Evolutionary conservation across 2,797 vertebrate genomes (phyloP).

Genomic region (Protonibea diacanthus): DNA sequence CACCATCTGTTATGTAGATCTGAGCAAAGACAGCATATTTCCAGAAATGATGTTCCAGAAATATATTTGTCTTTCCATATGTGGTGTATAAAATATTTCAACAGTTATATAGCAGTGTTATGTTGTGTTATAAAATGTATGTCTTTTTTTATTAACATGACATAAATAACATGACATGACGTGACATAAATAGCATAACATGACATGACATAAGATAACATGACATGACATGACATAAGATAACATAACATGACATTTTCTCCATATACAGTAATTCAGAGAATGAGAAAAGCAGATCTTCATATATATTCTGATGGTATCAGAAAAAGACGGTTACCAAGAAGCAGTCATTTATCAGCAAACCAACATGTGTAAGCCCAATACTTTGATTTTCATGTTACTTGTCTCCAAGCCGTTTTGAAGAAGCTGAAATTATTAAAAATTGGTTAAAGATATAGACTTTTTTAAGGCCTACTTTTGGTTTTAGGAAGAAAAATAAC

Average conservation of each 20-base stretch:
- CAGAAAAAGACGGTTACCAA: not conserved
- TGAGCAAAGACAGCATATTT: slow-evolving; percentile 10
- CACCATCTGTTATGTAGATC: slow-evolving; percentile 33
- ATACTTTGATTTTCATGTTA: not conserved
- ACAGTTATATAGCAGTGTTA: too few relatives aligned
- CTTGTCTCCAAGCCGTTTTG: too few relatives aligned
- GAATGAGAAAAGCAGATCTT: too few relatives aligned
- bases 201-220: too few relatives aligned
- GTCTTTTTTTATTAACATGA: too few relatives aligned
- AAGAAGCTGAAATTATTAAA: not conserved
- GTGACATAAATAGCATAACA: too few relatives aligned
- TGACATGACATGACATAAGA: too few relatives aligned
- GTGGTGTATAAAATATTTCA: not conserved
- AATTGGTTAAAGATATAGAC: too few relatives aligned
- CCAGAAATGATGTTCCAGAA: slow-evolving; percentile 7
- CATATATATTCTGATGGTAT: not conserved
- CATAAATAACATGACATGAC: too few relatives aligned
- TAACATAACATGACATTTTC: too few relatives aligned
- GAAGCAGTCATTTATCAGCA: not conserved
- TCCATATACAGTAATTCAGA: too few relatives aligned
- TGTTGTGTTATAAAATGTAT: too few relatives aligned
- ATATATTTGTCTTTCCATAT: slow-evolving; percentile 18
- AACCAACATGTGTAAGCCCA: not conserved
- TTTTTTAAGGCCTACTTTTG: not conserved
- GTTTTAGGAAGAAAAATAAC: not conserved